These are phyloP conservation scores for Eueremaeus valkanovi DNA, from an alignment of 2,888 invertebrate genomes.

Conservation along the genomic window DNA sequence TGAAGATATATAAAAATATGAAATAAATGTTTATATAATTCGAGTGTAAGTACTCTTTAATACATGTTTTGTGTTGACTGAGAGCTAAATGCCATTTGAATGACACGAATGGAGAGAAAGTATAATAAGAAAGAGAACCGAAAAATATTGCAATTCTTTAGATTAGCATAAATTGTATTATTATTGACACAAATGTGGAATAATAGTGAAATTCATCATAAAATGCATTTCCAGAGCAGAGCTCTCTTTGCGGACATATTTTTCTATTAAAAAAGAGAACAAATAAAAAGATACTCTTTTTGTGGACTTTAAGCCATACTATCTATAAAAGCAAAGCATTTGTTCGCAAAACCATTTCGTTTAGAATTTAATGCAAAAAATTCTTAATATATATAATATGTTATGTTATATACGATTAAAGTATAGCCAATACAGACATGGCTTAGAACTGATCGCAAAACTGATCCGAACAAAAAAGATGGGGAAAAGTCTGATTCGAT, in stretches of 20 bases:
- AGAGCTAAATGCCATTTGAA: too few species aligned
- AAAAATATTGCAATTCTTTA: neutral
- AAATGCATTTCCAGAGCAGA: neutral
- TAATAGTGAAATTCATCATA: neutral
- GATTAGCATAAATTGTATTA: neutral
- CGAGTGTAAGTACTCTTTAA: too few species aligned
- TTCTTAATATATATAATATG: neutral
- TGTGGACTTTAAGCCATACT: too few species aligned
- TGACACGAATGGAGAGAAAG: neutral
- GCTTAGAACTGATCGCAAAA: neutral
- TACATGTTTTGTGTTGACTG: too few species aligned
- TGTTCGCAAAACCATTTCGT: neutral
- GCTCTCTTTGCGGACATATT: neutral
- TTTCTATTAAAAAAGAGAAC: neutral
- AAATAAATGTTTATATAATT: too few species aligned
- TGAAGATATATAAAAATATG: too few species aligned
- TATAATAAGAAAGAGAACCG: neutral
- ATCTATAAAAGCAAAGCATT: neutral
- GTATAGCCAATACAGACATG: neutral
- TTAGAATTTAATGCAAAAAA: neutral
- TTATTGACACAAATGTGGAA: neutral
- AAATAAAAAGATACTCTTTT: too few species aligned
- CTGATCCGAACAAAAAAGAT: neutral
- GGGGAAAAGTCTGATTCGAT: neutral
- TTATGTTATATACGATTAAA: neutral